Conservation (phyloP, 1,140 invertebrate species). For the Rhagoletis zephyria region DNA sequence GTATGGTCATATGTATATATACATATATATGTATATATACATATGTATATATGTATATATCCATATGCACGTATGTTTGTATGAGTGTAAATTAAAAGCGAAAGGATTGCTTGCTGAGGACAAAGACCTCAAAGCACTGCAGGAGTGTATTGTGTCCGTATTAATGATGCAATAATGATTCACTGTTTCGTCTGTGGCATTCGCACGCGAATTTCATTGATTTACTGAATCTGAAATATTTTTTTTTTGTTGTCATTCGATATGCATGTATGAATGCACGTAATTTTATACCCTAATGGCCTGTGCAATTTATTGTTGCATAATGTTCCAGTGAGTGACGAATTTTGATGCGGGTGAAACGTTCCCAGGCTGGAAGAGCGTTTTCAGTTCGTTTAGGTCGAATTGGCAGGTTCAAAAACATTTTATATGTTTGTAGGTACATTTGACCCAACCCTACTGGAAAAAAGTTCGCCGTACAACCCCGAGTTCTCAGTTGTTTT, state of each 20-base stretch:
- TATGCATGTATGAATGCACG: neutral
- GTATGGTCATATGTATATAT: too few relatives aligned
- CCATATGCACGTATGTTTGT: too few relatives aligned
- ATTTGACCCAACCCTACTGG: too few relatives aligned
- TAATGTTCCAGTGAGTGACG: neutral
- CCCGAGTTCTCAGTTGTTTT: too few relatives aligned
- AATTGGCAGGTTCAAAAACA: neutral
- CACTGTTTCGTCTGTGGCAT: conserved; percentile 23
- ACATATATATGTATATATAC: too few relatives aligned
- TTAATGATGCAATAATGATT: conserved; percentile 51
- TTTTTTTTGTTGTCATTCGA: neutral
- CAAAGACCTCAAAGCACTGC: conserved; percentile 19
- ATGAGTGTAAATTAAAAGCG: neutral
- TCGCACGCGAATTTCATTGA: conserved; percentile 31
- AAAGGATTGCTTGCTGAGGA: conserved; percentile 35
- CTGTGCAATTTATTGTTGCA: conserved; percentile 21
- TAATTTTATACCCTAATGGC: conserved; percentile 16
- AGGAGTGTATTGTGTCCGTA: neutral
- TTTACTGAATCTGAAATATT: conserved; percentile 36
- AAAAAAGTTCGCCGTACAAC: too few relatives aligned
- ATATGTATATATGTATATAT: too few relatives aligned
- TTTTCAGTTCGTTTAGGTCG: neutral
- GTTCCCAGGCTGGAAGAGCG: neutral
- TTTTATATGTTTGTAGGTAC: neutral
- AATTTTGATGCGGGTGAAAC: conserved; percentile 12